phyloP scores from a whole-genome alignment of 1,140 invertebrate genomes.

The Aphelenchoides avenae region DNA sequence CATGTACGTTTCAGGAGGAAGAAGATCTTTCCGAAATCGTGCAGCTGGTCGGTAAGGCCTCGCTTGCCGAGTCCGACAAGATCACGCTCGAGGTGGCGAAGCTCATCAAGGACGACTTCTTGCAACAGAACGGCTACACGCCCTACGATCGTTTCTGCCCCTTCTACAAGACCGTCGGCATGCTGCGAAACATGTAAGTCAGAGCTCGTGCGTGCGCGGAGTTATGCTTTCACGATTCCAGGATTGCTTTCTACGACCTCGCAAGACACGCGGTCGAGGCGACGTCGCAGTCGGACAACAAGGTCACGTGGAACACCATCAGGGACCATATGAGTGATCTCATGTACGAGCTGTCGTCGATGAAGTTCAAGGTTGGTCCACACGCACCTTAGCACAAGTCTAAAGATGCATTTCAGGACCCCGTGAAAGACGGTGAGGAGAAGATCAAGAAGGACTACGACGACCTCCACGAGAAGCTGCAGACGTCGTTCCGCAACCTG shows the following conservation, averaged over 20 bases:
- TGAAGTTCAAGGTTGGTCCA: conserved; percentile 91
- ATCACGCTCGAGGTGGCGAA: conserved; percentile 98
- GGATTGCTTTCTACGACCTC: conserved; percentile 93
- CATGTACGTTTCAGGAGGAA: conserved; percentile 80
- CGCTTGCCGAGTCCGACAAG: conserved; percentile 95
- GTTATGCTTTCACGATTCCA: conserved; percentile 10
- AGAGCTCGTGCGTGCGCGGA: neutral
- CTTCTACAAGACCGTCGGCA: conserved; percentile 98
- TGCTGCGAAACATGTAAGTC: conserved; percentile 84
- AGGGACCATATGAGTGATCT: conserved; percentile 91
- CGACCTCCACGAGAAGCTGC: conserved; percentile 86
- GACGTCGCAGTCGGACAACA: conserved; percentile 93
- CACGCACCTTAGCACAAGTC: neutral
- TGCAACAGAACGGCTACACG: conserved; percentile 88
- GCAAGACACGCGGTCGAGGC: conserved; percentile 92
- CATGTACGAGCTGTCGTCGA: conserved; percentile 92
- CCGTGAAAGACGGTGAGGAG: conserved; percentile 90
- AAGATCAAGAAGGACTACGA: conserved; percentile 96
- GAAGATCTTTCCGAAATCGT: conserved; percentile 99
- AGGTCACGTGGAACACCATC: conserved; percentile 93
- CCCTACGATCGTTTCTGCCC: conserved; percentile 97
- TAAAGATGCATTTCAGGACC: conserved; percentile 70
- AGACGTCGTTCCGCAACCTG: conserved; percentile 64
- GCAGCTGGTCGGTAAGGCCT: conserved; percentile 89
- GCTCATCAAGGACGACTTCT: conserved; percentile 95